Evolutionary conservation across 2,797 vertebrate species (phyloP).

Genomic region (Furcifer pardalis): DNA sequence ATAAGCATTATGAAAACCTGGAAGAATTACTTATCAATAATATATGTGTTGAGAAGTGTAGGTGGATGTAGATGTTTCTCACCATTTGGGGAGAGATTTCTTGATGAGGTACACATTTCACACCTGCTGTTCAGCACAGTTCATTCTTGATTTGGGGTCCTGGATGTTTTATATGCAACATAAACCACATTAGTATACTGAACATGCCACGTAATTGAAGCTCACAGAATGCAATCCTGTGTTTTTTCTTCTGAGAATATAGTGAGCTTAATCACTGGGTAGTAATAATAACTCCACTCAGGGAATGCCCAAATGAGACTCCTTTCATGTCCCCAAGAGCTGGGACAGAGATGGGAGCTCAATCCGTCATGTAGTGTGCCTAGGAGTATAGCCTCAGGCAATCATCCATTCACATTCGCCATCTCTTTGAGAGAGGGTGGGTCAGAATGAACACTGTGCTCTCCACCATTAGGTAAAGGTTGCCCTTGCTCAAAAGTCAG

Average conservation of each 20-base stretch:
- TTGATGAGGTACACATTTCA: neutral
- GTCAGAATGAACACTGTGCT: neutral
- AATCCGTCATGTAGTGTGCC: neutral
- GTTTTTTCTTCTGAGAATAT: neutral
- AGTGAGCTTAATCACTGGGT: too few relatives aligned
- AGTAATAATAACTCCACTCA: too few relatives aligned
- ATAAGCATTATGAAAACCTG: neutral
- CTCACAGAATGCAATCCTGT: neutral
- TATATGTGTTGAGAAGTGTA: neutral
- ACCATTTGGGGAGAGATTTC: too few relatives aligned
- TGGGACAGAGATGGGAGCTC: too few relatives aligned
- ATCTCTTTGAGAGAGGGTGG: neutral
- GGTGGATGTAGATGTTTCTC: neutral
- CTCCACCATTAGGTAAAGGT: too few relatives aligned
- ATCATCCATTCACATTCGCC: neutral
- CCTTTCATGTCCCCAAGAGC: too few relatives aligned
- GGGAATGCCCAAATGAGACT: too few relatives aligned
- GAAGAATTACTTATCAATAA: neutral
- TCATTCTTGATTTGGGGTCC: neutral
- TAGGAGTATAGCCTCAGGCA: neutral
- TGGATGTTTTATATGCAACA: neutral
- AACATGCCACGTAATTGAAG: too few relatives aligned
- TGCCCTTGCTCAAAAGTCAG: too few relatives aligned
- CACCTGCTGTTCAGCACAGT: neutral
- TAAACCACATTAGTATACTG: neutral